Base-by-base conservation (phyloP, 2,888 invertebrate species). In the Beris morrisii region DNA sequence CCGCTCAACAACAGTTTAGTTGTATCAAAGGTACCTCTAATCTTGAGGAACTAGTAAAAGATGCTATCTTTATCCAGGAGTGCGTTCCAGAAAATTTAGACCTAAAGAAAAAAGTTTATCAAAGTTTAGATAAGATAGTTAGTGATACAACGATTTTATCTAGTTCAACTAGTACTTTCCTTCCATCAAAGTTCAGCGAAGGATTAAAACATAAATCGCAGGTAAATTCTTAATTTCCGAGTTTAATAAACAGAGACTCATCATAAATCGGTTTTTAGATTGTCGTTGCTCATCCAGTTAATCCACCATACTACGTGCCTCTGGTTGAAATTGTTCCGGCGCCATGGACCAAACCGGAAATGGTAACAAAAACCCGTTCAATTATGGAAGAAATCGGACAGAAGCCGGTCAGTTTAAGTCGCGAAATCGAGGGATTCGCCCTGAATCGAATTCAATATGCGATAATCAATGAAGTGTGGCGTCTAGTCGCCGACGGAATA, bases 261-360 rank as follows among this genome's bases (percentile, higher is more conserved):
- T 5, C 52, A 22, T 22, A 28, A 15, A 22, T 52, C 22, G 43
- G 15, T 45, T 44, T 22, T 13, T 30, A 79, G 79, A 70, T 78
- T 13, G 66, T 80, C 30, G 93, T 96, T 12, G 92, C 93, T 0
- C 97, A 97, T 82, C 97, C 97, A 80, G 93, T 96, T 3, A 97
- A 97, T 79, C 97, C 97, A 5, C 97, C 97, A 0, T 97, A 97
- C 79, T 97, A 95, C 78, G 93, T 96, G 30, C 95, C 96, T 0
- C 82, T 97, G 53, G 94, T 96, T 1, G 97, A 98, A 83, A 84
- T 98, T 12, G 93, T 97, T 0, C 97, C 97, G 0, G 93, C 96
- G 0, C 93, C 95, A 4, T 96, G 95, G 94, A 97, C 97, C 0
- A 87, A 89, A 61, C 84, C 88, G 0, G 89, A 89, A 69, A 87